Evolutionary conservation across 2,888 invertebrate genomes (phyloP), one percentile per base, ranked within the genome.

Genomic region (Pelosia muscerda): DNA sequence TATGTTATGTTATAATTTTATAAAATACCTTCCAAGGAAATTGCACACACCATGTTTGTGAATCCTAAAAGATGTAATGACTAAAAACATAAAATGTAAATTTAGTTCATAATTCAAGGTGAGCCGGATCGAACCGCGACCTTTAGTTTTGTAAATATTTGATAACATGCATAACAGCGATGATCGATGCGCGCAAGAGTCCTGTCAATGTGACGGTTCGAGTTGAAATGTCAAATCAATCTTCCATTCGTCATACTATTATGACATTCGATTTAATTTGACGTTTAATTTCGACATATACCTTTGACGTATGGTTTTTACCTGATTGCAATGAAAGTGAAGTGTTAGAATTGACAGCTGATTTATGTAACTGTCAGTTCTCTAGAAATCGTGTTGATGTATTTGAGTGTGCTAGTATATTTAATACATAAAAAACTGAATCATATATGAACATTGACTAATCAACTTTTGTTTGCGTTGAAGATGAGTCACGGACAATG

Each of bases 161-260:
- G 73, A 68, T 49, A 66, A 66, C 63, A 61, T 66, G 61, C 59
- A 72, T 62, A 78, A 61, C 66, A 59, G 3, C 60, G 31, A 63
- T 74, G 81, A 74, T 78, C 63, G 66, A 74, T 73, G 77, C 68
- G 60, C 63, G 67, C 71, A 73, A 73, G 62, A 72, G 55, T 74
- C 73, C 63, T 76, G 75, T 78, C 81, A 76, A 76, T 73, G 62
- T 69, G 71, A 73, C 65, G 68, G 38, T 66, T 4, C 59, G 22
- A 69, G 65, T 73, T 67, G 72, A 78, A 79, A 81, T 73, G 75
- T 79, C 75, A 73, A 53, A 74, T 74, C 73, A 71, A 74, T 77
- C 76, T 75, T 59, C 28, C 49, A 75, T 81, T 76, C 74, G 74
- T 75, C 76, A 74, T 68, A 76, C 68, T 65, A 55, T 49, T 65